phyloP scores from a whole-genome alignment of 2,113 vertebrate species.

The Oreochromis niloticus region DNA sequence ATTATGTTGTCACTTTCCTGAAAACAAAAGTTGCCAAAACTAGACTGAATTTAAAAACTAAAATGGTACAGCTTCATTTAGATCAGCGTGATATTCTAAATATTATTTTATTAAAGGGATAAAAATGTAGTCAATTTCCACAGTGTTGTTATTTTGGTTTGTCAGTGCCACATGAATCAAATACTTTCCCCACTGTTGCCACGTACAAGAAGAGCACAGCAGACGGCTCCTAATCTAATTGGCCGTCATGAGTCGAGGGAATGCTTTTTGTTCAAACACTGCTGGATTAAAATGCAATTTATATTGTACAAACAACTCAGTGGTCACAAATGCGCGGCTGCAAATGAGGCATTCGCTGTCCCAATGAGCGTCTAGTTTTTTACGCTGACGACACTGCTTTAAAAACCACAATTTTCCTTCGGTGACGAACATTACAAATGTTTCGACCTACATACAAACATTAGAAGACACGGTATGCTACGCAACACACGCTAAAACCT shows the following conservation, averaged over 20 bases:
- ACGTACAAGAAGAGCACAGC: background rate
- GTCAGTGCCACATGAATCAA: background rate
- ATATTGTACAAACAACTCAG: background rate
- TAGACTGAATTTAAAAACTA: background rate
- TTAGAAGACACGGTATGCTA: background rate
- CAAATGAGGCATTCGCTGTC: background rate
- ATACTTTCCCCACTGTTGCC: background rate
- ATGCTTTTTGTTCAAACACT: background rate
- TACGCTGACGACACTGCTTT: background rate
- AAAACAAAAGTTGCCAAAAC: background rate
- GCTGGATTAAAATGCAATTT: background rate
- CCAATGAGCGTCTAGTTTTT: background rate
- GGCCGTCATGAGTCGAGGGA: background rate
- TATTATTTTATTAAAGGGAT: background rate
- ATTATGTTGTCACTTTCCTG: background rate
- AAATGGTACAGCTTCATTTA: background rate
- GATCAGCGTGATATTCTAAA: background rate
- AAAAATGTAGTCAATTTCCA: background rate
- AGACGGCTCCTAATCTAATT: background rate
- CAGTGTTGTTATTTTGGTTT: conserved; percentile 10
- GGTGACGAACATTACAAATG: background rate
- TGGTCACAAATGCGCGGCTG: background rate
- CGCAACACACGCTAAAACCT: conserved; percentile 8
- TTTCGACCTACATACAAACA: background rate
- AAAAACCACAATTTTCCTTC: background rate